Conservation (phyloP, 2,888 invertebrate genomes). For the Zele albiditarsus region DNA sequence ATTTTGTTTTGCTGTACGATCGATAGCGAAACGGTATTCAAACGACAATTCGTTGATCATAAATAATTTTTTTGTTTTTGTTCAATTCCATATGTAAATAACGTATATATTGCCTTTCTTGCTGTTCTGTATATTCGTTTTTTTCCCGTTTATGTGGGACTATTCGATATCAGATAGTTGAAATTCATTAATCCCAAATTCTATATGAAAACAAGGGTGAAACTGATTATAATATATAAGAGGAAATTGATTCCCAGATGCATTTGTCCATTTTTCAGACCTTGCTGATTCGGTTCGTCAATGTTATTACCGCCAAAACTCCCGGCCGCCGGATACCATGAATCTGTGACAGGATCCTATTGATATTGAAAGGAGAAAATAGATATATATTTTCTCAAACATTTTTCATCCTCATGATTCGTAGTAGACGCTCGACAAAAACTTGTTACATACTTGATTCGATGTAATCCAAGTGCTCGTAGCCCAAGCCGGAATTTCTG, state of each 20-base stretch:
- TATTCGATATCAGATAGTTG: constrained; percentile 21
- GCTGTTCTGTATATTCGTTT: background rate
- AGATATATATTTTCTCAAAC: too few species aligned
- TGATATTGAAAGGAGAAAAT: background rate
- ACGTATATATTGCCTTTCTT: background rate
- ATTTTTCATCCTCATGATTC: too few species aligned
- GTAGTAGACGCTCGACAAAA: background rate
- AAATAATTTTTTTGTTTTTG: background rate
- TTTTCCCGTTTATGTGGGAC: background rate
- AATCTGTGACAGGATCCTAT: constrained; percentile 63
- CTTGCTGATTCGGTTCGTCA: constrained; percentile 77
- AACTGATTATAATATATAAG: constrained; percentile 35
- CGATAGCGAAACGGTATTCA: background rate
- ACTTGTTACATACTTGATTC: constrained; percentile 54
- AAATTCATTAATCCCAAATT: constrained; percentile 10
- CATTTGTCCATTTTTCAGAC: constrained; percentile 66
- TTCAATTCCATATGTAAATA: background rate
- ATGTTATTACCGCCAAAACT: constrained; percentile 75
- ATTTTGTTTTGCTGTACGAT: background rate
- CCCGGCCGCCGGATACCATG: constrained; percentile 75
- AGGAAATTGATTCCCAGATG: constrained; percentile 42
- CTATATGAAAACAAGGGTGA: constrained; percentile 44
- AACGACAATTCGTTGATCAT: background rate
- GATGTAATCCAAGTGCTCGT: constrained; percentile 63
- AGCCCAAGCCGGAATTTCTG: constrained; percentile 65